A percentile compares a stretch with the other conserved stretches of the same genome.
phyloP scores from a whole-genome alignment of 1,140 invertebrate species.

The Popillia japonica region DNA sequence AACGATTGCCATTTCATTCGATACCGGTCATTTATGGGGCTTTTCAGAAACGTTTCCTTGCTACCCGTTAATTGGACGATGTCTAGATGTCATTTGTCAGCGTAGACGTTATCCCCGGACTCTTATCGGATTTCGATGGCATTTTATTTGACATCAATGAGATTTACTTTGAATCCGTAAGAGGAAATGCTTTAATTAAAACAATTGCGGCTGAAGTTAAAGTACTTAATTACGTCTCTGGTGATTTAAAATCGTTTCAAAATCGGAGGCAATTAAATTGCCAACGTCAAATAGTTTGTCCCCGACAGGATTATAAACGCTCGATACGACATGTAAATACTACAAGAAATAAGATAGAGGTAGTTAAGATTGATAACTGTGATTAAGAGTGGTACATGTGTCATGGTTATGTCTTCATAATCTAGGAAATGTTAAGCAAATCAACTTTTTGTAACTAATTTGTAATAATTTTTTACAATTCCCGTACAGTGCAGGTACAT shows the following conservation, averaged over 20 bases:
- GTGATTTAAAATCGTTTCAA: background rate
- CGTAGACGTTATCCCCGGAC: background rate
- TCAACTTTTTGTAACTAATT: no score
- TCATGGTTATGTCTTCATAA: no score
- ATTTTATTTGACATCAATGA: slow-evolving; percentile 24
- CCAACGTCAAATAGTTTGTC: no score
- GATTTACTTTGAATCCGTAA: slow-evolving; percentile 8
- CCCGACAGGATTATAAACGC: no score
- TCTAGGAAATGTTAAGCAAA: no score
- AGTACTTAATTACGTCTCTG: background rate
- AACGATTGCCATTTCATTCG: slow-evolving; percentile 23
- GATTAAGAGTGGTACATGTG: no score
- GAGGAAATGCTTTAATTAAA: slow-evolving; percentile 4
- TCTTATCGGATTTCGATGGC: slow-evolving; percentile 26
- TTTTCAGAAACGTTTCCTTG: background rate
- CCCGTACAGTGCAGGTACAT: no score
- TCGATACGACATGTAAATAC: no score
- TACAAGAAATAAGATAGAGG: no score
- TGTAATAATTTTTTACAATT: no score
- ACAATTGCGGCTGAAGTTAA: background rate
- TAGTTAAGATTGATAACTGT: no score
- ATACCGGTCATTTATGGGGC: slow-evolving; percentile 15
- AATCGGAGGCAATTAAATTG: no score
- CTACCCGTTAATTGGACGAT: slow-evolving; percentile 27
- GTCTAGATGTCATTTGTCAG: slow-evolving; percentile 22